These are phyloP conservation scores for Drosophila subobscura DNA, from an alignment of 1,140 invertebrate species.

Conservation along the genomic window DNA sequence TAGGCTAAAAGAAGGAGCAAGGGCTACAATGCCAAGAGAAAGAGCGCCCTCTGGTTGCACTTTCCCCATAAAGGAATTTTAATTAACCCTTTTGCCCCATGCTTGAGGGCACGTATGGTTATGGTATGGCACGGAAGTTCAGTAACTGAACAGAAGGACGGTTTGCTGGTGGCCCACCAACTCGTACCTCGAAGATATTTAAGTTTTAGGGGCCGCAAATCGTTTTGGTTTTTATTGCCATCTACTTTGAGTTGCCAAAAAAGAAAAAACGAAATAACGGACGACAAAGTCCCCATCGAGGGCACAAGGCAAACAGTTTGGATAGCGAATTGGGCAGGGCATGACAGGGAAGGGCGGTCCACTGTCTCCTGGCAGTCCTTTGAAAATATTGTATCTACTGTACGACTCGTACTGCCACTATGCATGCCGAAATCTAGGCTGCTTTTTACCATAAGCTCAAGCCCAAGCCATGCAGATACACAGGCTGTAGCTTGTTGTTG, in stretches of 20 bases:
- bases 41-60: constrained; percentile 7
- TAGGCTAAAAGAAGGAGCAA: too few species aligned
- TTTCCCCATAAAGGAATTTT: constrained; percentile 29
- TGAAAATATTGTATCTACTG: constrained; percentile 35
- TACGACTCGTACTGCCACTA: constrained; percentile 28
- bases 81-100: constrained; percentile 42
- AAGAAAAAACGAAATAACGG: constrained; percentile 1
- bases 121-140: too few species aligned
- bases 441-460: constrained; percentile 53
- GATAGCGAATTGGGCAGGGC: constrained; percentile 29
- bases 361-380: not conserved
- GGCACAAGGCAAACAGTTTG: constrained; percentile 54
- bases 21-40: not conserved
- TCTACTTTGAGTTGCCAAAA: constrained; percentile 50
- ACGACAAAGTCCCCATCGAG: constrained; percentile 16
- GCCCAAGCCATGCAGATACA: constrained; percentile 22
- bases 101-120: constrained; percentile 10
- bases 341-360: not conserved
- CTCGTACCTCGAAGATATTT: constrained; percentile 7
- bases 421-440: constrained; percentile 51
- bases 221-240: constrained; percentile 38
- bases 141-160: too few species aligned
- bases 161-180: too few species aligned
- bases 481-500: not conserved
- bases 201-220: constrained; percentile 34